phyloP scores from a whole-genome alignment of 2,113 vertebrate genomes.

The Sander vitreus region DNA sequence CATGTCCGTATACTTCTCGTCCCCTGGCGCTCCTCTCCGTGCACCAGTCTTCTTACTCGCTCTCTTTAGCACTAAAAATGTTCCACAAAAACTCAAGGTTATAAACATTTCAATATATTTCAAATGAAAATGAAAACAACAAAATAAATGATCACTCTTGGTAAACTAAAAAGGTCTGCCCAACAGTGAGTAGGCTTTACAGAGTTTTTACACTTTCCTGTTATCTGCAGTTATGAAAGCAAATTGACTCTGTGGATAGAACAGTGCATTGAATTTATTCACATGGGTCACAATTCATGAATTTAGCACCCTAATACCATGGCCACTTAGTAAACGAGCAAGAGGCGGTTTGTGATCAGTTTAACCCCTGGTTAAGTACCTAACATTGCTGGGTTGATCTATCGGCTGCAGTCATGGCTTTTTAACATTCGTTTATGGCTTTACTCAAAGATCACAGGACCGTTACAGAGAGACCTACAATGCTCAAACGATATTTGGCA shows the following conservation, averaged over 20 bases:
- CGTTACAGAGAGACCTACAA: neutral
- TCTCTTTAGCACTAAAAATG: slow-evolving; percentile 91
- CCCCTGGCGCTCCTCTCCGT: slow-evolving; percentile 91
- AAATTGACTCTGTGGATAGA: neutral
- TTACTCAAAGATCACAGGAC: neutral
- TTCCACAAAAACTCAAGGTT: slow-evolving; percentile 10
- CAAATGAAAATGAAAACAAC: neutral
- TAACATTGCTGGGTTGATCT: neutral
- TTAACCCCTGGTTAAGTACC: neutral
- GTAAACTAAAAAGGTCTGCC: neutral
- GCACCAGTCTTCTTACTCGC: slow-evolving; percentile 96
- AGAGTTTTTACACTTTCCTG: neutral
- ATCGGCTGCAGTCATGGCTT: neutral
- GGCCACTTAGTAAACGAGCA: neutral
- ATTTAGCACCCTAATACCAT: neutral
- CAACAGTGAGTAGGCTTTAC: neutral
- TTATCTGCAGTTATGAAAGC: neutral
- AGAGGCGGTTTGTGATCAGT: neutral
- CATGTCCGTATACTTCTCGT: slow-evolving; percentile 93
- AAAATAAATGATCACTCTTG: neutral
- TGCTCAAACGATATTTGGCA: neutral
- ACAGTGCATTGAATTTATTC: neutral
- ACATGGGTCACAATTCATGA: neutral
- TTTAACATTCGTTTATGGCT: neutral
- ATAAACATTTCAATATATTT: neutral